Base-by-base conservation (phyloP, 2,113 vertebrate species). In the Panthera uncia region DNA sequence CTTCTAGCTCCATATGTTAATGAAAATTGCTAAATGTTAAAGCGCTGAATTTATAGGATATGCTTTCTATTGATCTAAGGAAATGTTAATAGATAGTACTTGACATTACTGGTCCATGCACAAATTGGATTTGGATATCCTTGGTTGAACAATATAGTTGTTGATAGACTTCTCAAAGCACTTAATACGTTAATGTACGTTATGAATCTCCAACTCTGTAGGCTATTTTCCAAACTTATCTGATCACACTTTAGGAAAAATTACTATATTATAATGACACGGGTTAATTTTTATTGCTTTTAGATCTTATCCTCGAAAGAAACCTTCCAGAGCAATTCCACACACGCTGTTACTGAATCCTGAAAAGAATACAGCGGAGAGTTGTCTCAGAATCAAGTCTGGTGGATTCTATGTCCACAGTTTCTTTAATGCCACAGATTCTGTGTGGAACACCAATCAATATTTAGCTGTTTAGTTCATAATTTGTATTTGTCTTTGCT, bases 401-500 rank as follows among this genome's bases (percentile, higher is more conserved):
- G 90, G 41, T 21, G 31, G 80, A 74, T 38, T 85, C 13, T 29
- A 2, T 61, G 16, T 38, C 52, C 71, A 61, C 1, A n/a, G 12
- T 16, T 36, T 5, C 21, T 78, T 63, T 48, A 55, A 81, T 31
- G 21, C 25, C 71, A 65, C 3, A 69, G 36, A 36, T 3, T 87
- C 33, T 36, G 4, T 33, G 33, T 6, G 68, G 92, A 94, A 81
- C 84, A 48, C 63, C 91, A 66, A 92, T 88, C 36, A 48, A 69
- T 90, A 90, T 38, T 91, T 55, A 80, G 13, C 36, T 65, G 45
- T 82, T 79, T 57, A 61, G 8, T 52, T 88, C 31, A 87, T 66
- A 65, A 50, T 91, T 95, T 94, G 89, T 86, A 55, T 89, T 93
- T 82, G 15, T 89, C 63, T 91, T 78, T 87, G 78, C 33, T 89